phyloP scores from a whole-genome alignment of 2,888 invertebrate genomes.

The Epirrhoe tristata region DNA sequence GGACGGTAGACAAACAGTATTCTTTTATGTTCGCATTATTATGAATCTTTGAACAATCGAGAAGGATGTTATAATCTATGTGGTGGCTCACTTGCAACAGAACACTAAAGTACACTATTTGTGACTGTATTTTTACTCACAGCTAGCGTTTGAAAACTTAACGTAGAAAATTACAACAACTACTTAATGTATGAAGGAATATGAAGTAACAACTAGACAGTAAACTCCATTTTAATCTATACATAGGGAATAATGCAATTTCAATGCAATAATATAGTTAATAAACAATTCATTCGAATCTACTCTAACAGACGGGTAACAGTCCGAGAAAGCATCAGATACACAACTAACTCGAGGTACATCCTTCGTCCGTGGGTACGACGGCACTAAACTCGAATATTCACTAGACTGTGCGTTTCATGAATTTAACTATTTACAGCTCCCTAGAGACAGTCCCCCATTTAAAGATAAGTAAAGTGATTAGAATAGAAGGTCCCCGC shows the following conservation, averaged over 20 bases:
- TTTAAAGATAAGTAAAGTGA: constrained; percentile 62
- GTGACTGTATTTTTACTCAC: constrained; percentile 46
- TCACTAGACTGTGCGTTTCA: constrained; percentile 85
- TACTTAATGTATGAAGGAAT: constrained; percentile 59
- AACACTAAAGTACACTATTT: constrained; percentile 22
- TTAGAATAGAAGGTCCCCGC: constrained; percentile 65
- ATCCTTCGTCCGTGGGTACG: constrained; percentile 73
- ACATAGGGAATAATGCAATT: constrained; percentile 66
- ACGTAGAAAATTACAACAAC: constrained; percentile 67
- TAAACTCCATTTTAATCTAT: constrained; percentile 60
- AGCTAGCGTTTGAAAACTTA: constrained; percentile 74
- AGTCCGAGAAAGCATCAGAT: constrained; percentile 73
- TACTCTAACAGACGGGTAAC: constrained; percentile 76
- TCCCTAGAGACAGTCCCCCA: constrained; percentile 63
- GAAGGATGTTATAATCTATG: constrained; percentile 1
- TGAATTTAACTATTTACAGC: constrained; percentile 81
- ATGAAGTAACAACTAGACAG: constrained; percentile 69
- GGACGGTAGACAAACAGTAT: constrained; percentile 38
- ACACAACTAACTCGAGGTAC: constrained; percentile 71
- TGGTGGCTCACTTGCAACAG: constrained; percentile 20
- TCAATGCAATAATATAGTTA: constrained; percentile 57
- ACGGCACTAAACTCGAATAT: constrained; percentile 81
- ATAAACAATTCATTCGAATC: constrained; percentile 70
- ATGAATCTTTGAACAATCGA: constrained; percentile 19
- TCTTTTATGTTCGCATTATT: constrained; percentile 23